Conservation (phyloP, 2,888 invertebrate species). For the Drosophila paracracens region DNA sequence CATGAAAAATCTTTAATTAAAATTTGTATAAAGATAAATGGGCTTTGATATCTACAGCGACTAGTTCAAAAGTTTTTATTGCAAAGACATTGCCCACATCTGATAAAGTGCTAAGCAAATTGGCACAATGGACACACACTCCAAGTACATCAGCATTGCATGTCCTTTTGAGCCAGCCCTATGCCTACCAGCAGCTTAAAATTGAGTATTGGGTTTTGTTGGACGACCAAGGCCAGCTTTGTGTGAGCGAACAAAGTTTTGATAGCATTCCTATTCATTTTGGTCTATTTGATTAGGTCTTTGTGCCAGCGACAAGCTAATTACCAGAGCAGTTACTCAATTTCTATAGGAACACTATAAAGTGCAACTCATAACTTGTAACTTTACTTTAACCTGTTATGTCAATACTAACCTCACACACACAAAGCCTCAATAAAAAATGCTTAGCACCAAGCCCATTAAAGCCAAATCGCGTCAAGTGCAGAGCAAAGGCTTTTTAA, state of each 20-base stretch:
- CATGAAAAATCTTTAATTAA: slow-evolving; percentile 78
- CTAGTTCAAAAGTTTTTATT: slow-evolving; percentile 75
- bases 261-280: slow-evolving; percentile 56
- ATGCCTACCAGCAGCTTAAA: slow-evolving; percentile 69
- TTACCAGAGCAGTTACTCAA: slow-evolving; percentile 29
- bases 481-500: slow-evolving; percentile 32
- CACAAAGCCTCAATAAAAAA: background rate
- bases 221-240: slow-evolving; percentile 43
- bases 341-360: slow-evolving; percentile 9
- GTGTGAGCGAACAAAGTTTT: slow-evolving; percentile 65
- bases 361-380: slow-evolving; percentile 3
- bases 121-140: slow-evolving; percentile 62
- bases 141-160: slow-evolving; percentile 12
- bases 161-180: slow-evolving; percentile 1
- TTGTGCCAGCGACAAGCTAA: slow-evolving; percentile 36
- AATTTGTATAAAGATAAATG: slow-evolving; percentile 78
- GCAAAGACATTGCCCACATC: slow-evolving; percentile 54
- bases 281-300: slow-evolving; percentile 47
- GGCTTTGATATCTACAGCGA: slow-evolving; percentile 66
- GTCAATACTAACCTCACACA: background rate
- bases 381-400: background rate
- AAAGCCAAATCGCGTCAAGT: slow-evolving; percentile 50
- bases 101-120: slow-evolving; percentile 62
- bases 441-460: slow-evolving; percentile 34
- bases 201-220: slow-evolving; percentile 48